Evolutionary conservation across 2,888 invertebrate genomes (phyloP).

Genomic region (Pachymerium ferrugineum): DNA sequence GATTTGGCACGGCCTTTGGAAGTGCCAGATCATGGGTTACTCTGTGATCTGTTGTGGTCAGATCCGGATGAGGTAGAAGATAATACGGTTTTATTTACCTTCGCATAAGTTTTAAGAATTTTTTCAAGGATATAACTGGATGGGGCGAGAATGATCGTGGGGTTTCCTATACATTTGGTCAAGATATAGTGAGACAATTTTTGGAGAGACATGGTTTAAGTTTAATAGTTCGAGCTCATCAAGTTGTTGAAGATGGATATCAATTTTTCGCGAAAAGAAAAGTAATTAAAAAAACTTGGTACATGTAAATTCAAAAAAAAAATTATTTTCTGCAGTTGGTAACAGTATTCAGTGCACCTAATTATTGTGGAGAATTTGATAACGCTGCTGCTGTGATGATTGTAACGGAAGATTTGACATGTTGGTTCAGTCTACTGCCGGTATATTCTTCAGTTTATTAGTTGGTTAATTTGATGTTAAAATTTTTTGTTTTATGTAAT

Average conservation of each 20-base stretch:
- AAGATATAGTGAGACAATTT: conserved; percentile 53
- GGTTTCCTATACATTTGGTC: conserved; percentile 55
- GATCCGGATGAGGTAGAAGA: conserved; percentile 47
- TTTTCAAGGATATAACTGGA: conserved; percentile 44
- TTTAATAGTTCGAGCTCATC: conserved; percentile 54
- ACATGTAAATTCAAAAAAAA: too few relatives aligned
- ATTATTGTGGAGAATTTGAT: conserved; percentile 56
- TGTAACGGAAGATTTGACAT: conserved; percentile 52
- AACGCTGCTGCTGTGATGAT: conserved; percentile 55
- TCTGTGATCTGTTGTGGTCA: conserved; percentile 50
- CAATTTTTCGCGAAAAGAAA: conserved; percentile 53
- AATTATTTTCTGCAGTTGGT: too few relatives aligned
- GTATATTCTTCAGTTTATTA: conserved; percentile 39
- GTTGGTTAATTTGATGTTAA: too few relatives aligned
- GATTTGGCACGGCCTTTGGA: conserved; percentile 45
- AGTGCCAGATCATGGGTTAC: conserved; percentile 45
- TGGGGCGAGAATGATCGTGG: conserved; percentile 55
- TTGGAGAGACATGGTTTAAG: conserved; percentile 52
- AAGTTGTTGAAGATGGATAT: conserved; percentile 56
- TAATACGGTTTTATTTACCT: too few relatives aligned
- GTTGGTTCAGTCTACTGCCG: conserved; percentile 52
- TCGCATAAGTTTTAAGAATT: too few relatives aligned
- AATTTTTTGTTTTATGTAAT: too few relatives aligned
- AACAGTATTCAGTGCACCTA: conserved; percentile 55
- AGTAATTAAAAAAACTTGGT: too few relatives aligned